Percentiles rank a stretch among this genome's conserved stretches.
These are phyloP conservation scores for Dipodomys spectabilis DNA, from an alignment of 2,113 vertebrate species.

Conservation along the genomic window DNA sequence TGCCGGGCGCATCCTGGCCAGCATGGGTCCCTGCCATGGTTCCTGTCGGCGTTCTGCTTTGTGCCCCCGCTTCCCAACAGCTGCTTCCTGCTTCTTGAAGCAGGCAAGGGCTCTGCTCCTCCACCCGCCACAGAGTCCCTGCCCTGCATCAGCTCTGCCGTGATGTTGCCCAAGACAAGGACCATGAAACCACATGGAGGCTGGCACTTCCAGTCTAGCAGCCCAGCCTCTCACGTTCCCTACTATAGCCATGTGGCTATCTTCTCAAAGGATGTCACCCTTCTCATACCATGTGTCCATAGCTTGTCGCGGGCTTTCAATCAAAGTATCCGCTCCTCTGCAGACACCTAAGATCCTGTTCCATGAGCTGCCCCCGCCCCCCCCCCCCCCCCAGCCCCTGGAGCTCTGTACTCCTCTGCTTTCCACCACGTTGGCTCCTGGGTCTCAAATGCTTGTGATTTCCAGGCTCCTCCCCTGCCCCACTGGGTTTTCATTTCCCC, in stretches of 20 bases:
- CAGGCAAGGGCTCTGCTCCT: background rate
- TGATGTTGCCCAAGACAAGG: fast-evolving
- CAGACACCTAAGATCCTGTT: too few relatives aligned
- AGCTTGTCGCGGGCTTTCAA: background rate
- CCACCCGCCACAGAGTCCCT: background rate
- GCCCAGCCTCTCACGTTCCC: too few relatives aligned
- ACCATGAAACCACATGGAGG: too few relatives aligned
- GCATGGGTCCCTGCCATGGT: too few relatives aligned
- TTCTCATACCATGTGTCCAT: background rate
- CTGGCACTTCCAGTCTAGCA: background rate
- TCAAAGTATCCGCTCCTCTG: too few relatives aligned
- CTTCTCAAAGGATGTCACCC: background rate
- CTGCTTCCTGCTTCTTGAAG: fast-evolving
- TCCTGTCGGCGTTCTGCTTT: fast-evolving
- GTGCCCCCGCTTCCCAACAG: background rate
- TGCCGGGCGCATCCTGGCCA: too few relatives aligned
- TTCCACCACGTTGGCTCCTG: background rate
- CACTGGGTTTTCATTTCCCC: background rate
- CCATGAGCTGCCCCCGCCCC: background rate
- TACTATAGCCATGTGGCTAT: too few relatives aligned
- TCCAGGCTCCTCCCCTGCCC: background rate
- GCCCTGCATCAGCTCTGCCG: background rate
- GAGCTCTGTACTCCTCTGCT: fast-evolving
- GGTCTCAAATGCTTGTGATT: background rate
- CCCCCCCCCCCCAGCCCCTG: fast-evolving